These are phyloP conservation scores for Zelostemma sp. DNA, from an alignment of 1,140 invertebrate genomes.

Conservation along the genomic window DNA sequence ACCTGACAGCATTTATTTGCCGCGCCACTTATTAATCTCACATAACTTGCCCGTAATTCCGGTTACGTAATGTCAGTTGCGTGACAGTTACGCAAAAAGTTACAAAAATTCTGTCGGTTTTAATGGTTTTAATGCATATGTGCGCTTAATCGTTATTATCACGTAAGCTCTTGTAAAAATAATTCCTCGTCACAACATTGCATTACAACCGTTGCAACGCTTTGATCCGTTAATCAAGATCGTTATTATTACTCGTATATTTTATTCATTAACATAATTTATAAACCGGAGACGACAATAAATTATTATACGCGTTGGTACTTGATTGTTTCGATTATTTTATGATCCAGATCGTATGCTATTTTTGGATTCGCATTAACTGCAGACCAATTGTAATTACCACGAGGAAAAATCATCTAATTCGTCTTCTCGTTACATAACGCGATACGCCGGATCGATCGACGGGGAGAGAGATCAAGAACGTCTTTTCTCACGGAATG, in stretches of 20 bases:
- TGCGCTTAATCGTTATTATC: too few relatives aligned
- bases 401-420: neutral
- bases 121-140: too few relatives aligned
- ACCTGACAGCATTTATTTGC: neutral
- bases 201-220: too few relatives aligned
- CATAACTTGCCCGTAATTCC: neutral
- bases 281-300: too few relatives aligned
- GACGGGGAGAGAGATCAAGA: constrained; percentile 19
- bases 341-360: neutral
- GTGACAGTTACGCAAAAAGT: neutral
- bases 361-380: too few relatives aligned
- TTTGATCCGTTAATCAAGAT: too few relatives aligned
- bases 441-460: neutral
- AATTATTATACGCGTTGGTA: too few relatives aligned
- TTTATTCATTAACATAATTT: too few relatives aligned
- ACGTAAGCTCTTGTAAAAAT: constrained; percentile 2
- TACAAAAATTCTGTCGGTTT: neutral
- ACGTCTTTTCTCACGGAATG: constrained; percentile 10
- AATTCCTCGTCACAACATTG: neutral
- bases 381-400: neutral
- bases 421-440: neutral
- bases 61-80: neutral
- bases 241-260: too few relatives aligned
- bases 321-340: too few relatives aligned
- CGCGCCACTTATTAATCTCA: constrained; percentile 2